Conservation (phyloP, 2,113 vertebrate genomes). For the Anoplopoma fimbria region DNA sequence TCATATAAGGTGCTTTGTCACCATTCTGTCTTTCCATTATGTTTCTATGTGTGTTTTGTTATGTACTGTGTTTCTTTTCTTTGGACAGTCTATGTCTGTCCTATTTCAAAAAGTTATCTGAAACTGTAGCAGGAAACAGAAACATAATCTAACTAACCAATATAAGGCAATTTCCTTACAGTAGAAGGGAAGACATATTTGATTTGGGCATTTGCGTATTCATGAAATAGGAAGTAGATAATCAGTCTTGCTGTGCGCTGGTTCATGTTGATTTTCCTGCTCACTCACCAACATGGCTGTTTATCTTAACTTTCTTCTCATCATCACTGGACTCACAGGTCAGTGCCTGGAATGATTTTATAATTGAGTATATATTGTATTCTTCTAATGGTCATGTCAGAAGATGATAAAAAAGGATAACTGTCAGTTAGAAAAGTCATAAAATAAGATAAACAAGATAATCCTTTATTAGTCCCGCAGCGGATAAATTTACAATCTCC, state of each 20-base stretch:
- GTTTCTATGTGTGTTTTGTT: no score
- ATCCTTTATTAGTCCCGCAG: no score
- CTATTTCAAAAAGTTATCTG: no score
- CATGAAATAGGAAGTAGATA: constrained; percentile 25
- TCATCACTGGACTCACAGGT: constrained; percentile 54
- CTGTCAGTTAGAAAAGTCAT: background rate
- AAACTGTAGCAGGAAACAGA: no score
- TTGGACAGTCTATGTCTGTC: no score
- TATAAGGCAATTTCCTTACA: background rate
- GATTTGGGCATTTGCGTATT: background rate
- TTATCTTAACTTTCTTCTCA: constrained; percentile 24
- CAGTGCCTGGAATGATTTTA: constrained; percentile 8
- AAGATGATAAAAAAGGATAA: no score
- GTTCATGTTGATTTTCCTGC: background rate
- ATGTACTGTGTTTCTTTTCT: no score
- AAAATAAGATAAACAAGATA: no score
- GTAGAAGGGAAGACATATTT: background rate
- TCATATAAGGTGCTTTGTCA: no score
- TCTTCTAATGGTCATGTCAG: background rate
- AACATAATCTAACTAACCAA: background rate
- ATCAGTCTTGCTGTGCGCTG: background rate
- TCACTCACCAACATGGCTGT: constrained; percentile 18
- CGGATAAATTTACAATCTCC: no score
- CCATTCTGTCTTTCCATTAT: no score
- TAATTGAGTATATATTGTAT: background rate